Conservation (phyloP, 2,113 vertebrate genomes). For the Pelecanus crispus region DNA sequence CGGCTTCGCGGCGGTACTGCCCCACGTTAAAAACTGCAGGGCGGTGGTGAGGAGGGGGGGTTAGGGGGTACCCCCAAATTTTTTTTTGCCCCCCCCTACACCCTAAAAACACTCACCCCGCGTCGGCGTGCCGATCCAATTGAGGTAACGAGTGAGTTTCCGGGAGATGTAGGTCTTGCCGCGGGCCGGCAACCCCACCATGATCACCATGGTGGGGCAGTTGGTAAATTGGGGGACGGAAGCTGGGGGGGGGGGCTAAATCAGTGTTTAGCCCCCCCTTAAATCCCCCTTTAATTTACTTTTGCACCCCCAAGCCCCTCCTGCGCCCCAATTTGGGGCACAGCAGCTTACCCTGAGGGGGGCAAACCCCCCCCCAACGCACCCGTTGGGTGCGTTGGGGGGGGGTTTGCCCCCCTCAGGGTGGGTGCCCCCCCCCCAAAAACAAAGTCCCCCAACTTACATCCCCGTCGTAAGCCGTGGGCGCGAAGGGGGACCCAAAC, state of each 20-base stretch:
- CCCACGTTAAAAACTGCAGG: slow-evolving; percentile 90
- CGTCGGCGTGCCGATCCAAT: slow-evolving; percentile 89
- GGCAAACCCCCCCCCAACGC: too few relatives aligned
- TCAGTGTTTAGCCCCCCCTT: too few relatives aligned
- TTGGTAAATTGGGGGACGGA: slow-evolving; percentile 90
- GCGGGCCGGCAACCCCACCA: slow-evolving; percentile 87
- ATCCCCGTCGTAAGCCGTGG: too few relatives aligned
- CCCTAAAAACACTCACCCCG: slow-evolving; percentile 71
- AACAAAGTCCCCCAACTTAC: slow-evolving; percentile 21
- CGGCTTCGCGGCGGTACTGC: slow-evolving; percentile 85
- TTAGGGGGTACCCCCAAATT: not conserved
- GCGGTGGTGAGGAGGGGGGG: too few relatives aligned
- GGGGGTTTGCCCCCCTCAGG: too few relatives aligned
- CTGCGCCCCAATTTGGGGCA: too few relatives aligned
- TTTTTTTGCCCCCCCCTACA: too few relatives aligned
- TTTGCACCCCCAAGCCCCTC: too few relatives aligned
- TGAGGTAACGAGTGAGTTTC: slow-evolving; percentile 89
- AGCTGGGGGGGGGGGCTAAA: slow-evolving; percentile 52
- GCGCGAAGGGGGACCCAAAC: too few relatives aligned
- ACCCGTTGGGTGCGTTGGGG: too few relatives aligned
- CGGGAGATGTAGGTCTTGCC: slow-evolving; percentile 91
- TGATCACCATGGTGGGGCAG: slow-evolving; percentile 88
- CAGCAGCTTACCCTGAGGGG: too few relatives aligned
- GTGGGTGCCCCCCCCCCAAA: slow-evolving; percentile 1
- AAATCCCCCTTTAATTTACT: too few relatives aligned